Percentiles rank a stretch among this genome's conserved stretches.
phyloP scores from a whole-genome alignment of 2,113 vertebrate species.

The Lophura nycthemera region DNA sequence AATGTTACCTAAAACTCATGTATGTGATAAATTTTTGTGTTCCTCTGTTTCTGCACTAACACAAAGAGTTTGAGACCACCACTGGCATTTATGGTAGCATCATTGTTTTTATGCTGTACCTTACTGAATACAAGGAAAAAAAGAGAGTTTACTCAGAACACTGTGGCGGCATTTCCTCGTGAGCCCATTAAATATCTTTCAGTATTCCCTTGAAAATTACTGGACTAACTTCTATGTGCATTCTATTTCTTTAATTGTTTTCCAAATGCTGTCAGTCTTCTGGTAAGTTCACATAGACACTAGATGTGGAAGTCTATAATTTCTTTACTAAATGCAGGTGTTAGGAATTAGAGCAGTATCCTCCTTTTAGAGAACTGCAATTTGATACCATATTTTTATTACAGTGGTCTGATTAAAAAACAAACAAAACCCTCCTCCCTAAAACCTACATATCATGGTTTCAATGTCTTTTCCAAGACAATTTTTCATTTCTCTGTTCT shows the following conservation, averaged over 20 bases:
- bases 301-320: background rate
- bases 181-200: background rate
- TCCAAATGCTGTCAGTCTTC: background rate
- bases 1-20: background rate
- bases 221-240: background rate
- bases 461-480: accelerated
- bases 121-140: background rate
- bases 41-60: background rate
- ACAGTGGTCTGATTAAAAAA: background rate
- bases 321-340: background rate
- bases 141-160: background rate
- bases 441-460: background rate
- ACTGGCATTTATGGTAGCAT: background rate
- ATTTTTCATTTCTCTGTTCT: background rate
- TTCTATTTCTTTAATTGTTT: background rate
- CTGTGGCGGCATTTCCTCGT: conserved; percentile 17
- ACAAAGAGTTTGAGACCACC: background rate
- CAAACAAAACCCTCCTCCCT: background rate
- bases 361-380: background rate
- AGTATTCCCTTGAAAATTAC: background rate
- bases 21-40: background rate
- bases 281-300: background rate
- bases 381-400: background rate
- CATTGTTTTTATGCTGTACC: background rate
- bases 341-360: background rate